phyloP scores from a whole-genome alignment of 2,113 vertebrate genomes.

The Pyxicephalus adspersus region DNA sequence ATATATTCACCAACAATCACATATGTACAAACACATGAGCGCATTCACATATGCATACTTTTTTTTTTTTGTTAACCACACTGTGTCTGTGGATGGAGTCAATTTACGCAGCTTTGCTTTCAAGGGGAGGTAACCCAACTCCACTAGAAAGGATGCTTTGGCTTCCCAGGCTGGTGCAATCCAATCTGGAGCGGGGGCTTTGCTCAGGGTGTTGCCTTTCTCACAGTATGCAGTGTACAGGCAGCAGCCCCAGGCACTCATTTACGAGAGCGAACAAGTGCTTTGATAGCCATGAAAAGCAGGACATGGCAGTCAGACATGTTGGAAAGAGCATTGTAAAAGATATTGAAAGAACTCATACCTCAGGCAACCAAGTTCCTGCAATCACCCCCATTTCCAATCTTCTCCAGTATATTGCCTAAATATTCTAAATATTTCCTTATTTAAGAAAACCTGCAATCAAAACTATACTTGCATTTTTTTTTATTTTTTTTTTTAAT shows the following conservation, averaged over 20 bases:
- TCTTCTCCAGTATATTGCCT: not conserved
- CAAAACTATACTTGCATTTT: too few species aligned
- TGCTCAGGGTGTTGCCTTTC: constrained; percentile 53
- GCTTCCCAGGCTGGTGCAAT: constrained; percentile 55
- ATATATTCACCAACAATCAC: not conserved
- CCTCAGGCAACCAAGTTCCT: constrained; percentile 1
- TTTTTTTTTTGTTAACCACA: constrained; percentile 50
- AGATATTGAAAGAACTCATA: constrained; percentile 14
- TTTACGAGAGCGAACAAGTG: constrained; percentile 49
- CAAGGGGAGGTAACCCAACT: constrained; percentile 53
- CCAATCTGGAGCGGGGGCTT: constrained; percentile 51
- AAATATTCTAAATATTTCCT: too few species aligned
- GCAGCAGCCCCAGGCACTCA: constrained; percentile 40
- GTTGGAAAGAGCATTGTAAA: constrained; percentile 19
- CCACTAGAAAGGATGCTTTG: constrained; percentile 57
- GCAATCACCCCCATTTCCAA: not conserved
- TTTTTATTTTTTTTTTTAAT: too few species aligned
- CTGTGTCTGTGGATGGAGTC: constrained; percentile 55
- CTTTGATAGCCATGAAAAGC: constrained; percentile 45
- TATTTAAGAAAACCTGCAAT: too few species aligned
- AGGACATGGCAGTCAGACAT: constrained; percentile 22
- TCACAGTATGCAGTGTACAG: constrained; percentile 50
- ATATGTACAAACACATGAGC: too few species aligned
- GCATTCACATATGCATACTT: not conserved
- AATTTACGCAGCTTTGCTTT: constrained; percentile 54